Percentiles rank a stretch among this genome's conserved stretches.
Conservation (phyloP, 2,888 invertebrate species). For the Chrysolina americana region DNA sequence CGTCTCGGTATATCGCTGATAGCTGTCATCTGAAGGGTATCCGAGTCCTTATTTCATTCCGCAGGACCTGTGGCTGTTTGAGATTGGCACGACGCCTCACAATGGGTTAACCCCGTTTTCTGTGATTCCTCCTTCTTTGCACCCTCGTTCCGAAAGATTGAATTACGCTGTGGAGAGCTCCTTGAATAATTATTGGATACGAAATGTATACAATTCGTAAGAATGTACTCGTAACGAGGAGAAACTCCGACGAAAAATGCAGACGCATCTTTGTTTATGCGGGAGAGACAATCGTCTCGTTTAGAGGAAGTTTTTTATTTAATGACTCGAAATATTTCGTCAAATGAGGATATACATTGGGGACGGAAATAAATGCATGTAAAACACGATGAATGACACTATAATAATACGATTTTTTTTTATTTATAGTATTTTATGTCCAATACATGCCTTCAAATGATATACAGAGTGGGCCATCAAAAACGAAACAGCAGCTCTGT, state of each 20-base stretch:
- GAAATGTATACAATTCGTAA: not conserved
- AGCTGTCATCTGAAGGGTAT: constrained; percentile 39
- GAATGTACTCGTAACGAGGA: not conserved
- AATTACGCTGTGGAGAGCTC: constrained; percentile 18
- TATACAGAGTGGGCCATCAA: too few relatives aligned
- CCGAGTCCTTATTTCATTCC: constrained; percentile 33
- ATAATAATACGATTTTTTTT: too few relatives aligned
- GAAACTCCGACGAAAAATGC: not conserved
- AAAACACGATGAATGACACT: too few relatives aligned
- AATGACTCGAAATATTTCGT: not conserved
- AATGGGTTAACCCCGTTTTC: constrained; percentile 19
- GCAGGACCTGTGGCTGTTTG: constrained; percentile 38
- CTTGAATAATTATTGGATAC: constrained; percentile 9
- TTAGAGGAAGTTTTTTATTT: not conserved
- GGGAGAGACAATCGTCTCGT: not conserved
- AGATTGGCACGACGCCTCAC: constrained; percentile 34
- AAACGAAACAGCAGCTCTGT: too few relatives aligned
- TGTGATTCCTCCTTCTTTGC: constrained; percentile 26
- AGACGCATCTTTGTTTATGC: not conserved
- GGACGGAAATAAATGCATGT: too few relatives aligned
- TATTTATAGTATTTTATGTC: too few relatives aligned
- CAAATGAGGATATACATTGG: not conserved
- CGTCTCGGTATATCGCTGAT: constrained; percentile 35
- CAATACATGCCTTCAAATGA: too few relatives aligned
- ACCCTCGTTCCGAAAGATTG: constrained; percentile 30